A percentile compares a stretch with the other conserved stretches of the same genome.
phyloP scores from a whole-genome alignment of 2,888 invertebrate species.

The Ichneumoninae sp. region DNA sequence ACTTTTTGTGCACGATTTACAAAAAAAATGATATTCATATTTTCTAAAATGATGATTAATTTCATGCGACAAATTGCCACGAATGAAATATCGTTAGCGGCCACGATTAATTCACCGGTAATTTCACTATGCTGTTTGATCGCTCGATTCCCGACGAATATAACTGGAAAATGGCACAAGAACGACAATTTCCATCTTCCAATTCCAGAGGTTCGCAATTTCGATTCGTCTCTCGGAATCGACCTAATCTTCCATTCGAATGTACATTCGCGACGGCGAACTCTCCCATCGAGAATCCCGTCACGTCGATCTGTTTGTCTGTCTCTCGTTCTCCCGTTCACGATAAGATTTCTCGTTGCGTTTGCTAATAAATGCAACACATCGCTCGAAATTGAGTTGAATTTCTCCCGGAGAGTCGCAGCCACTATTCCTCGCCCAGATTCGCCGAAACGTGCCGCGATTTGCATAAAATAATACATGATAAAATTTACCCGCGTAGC shows the following conservation, averaged over 20 bases:
- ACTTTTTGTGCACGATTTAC: too few relatives aligned
- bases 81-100: too few relatives aligned
- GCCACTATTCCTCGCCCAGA: conserved; percentile 5
- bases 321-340: conserved; percentile 33
- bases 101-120: too few relatives aligned
- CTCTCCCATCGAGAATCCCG: conserved; percentile 46
- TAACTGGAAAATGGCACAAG: background rate
- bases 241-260: conserved; percentile 53
- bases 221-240: conserved; percentile 48
- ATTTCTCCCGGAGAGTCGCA: conserved; percentile 31
- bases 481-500: background rate
- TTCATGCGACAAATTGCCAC: too few relatives aligned
- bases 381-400: conserved; percentile 42
- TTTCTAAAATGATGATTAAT: too few relatives aligned
- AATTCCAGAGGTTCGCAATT: conserved; percentile 4
- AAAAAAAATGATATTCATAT: too few relatives aligned
- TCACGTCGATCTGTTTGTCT: conserved; percentile 57
- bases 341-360: conserved; percentile 24
- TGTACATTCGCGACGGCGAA: conserved; percentile 15
- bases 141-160: too few relatives aligned
- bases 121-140: too few relatives aligned
- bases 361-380: conserved; percentile 49
- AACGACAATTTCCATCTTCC: conserved; percentile 10
- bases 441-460: conserved; percentile 4
- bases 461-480: conserved; percentile 17